These are phyloP conservation scores for Ciconia stormi DNA, from an alignment of 2,113 vertebrate species.

Conservation along the genomic window DNA sequence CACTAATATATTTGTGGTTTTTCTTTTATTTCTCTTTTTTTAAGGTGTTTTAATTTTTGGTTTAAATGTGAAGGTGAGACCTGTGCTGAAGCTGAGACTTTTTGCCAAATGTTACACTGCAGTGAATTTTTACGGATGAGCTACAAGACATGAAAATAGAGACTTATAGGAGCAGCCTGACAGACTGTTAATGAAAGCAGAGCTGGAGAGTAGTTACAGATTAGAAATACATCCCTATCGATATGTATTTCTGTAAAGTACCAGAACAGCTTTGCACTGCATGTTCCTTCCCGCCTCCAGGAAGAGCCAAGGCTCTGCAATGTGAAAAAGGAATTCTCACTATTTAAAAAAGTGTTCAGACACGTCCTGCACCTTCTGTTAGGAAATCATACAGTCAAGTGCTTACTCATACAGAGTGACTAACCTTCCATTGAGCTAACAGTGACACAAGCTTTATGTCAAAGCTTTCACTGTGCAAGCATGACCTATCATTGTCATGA, in stretches of 20 bases:
- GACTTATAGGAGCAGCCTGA: not conserved
- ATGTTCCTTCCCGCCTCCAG: slow-evolving; percentile 4
- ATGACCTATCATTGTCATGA: not conserved
- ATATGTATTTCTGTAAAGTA: not conserved
- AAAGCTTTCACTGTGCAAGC: slow-evolving; percentile 33
- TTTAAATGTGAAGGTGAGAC: not conserved
- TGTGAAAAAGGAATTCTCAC: slow-evolving; percentile 15
- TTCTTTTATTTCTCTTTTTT: not conserved
- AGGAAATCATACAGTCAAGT: slow-evolving; percentile 30
- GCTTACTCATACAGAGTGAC: slow-evolving; percentile 31
- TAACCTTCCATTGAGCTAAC: slow-evolving; percentile 30
- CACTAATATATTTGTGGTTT: not conserved
- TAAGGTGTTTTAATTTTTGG: not conserved
- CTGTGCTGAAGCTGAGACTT: not conserved
- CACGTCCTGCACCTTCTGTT: slow-evolving; percentile 32
- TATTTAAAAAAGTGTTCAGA: slow-evolving; percentile 52
- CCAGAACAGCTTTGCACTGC: not conserved
- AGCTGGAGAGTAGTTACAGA: not conserved
- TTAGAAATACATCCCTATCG: not conserved
- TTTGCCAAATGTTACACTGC: not conserved
- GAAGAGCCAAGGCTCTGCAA: not conserved
- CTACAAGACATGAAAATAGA: not conserved
- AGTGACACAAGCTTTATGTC: slow-evolving; percentile 25
- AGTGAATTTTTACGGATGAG: not conserved
- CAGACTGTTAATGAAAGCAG: not conserved